Evolutionary conservation across 1,140 invertebrate genomes (phyloP), one percentile per base, ranked within the genome.

Genomic region (Anoplophora glabripennis): DNA sequence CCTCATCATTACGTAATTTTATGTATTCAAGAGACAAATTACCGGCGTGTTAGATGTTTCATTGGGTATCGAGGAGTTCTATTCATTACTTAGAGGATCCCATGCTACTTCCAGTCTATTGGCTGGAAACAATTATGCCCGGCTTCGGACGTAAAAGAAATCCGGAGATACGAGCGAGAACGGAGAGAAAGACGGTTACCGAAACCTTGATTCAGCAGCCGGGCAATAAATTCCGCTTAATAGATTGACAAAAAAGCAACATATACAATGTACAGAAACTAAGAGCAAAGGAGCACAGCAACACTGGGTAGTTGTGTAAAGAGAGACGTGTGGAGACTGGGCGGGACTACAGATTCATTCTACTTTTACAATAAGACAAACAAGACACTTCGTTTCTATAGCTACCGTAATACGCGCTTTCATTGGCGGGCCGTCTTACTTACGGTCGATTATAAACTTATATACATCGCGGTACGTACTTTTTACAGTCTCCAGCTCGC

Each of bases 311-410:
- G 45, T 15, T 41, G 51, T 33, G 49, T 18, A 41, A 62, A 65
- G 57, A 58, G 65, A 65, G 63, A 68, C 58, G 66, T 68, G 66
- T 58, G 53, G 65, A 67, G 56, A 57, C 56, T 59, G 59, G 64
- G 64, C 60, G 64, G 42, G 60, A 54, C 44, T 40, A 12, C 37
- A 37, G 49, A 66, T 66, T 62, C 59, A 66, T 66, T 66, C 64
- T 63, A 66, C 66, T 70, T 70, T 68, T 65, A 64, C 66, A 70
- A 68, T 70, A 70, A 70, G 61, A 70, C 66, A 66, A 69, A 67
- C 68, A 67, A 68, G 66, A 58, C 59, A 56, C 49, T 59, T 55
- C 65, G 69, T 71, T 71, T 67, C 67, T 71, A 71, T 71, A 71
- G 69, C 69, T 71, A 71, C 69, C 69, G 65, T 48, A 65, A 67